Percentiles rank a stretch among this genome's conserved stretches.
Evolutionary conservation across 2,888 invertebrate species (phyloP).

Genomic region (Sinhomidia bicolor): DNA sequence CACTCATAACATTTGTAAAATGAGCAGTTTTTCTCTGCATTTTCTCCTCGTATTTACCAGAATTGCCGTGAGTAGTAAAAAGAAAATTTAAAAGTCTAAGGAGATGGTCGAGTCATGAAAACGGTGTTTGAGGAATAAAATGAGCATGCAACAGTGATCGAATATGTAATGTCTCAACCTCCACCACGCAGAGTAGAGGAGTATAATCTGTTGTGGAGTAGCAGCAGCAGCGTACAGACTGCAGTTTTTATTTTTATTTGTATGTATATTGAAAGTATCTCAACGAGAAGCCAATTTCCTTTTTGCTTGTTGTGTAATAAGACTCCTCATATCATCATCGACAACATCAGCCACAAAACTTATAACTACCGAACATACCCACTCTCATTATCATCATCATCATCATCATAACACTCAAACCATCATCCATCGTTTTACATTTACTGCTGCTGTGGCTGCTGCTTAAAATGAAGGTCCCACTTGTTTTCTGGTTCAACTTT

Average conservation of each 20-base stretch:
- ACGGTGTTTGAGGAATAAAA: constrained; percentile 56
- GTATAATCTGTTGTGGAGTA: neutral
- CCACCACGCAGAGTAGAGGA: neutral
- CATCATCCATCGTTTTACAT: constrained; percentile 47
- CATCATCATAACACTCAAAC: constrained; percentile 24
- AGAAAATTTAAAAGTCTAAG: constrained; percentile 63
- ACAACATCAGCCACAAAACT: constrained; percentile 18
- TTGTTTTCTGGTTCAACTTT: constrained; percentile 66
- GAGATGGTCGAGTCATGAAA: constrained; percentile 65
- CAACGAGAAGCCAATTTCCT: constrained; percentile 61
- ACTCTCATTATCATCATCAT: constrained; percentile 24
- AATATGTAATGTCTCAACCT: constrained; percentile 57
- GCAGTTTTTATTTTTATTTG: neutral
- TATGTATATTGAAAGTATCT: constrained; percentile 24
- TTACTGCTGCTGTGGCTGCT: constrained; percentile 16
- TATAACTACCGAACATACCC: neutral
- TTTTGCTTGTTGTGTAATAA: constrained; percentile 61
- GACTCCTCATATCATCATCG: constrained; percentile 53
- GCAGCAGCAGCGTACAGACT: neutral
- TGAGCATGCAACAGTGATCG: constrained; percentile 62
- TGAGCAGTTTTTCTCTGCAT: constrained; percentile 56
- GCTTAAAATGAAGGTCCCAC: constrained; percentile 54
- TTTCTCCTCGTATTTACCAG: constrained; percentile 54
- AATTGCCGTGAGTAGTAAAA: constrained; percentile 61
- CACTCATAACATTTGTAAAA: constrained; percentile 43